Conservation (phyloP, 2,113 vertebrate species). For the Brienomyrus brachyistius region DNA sequence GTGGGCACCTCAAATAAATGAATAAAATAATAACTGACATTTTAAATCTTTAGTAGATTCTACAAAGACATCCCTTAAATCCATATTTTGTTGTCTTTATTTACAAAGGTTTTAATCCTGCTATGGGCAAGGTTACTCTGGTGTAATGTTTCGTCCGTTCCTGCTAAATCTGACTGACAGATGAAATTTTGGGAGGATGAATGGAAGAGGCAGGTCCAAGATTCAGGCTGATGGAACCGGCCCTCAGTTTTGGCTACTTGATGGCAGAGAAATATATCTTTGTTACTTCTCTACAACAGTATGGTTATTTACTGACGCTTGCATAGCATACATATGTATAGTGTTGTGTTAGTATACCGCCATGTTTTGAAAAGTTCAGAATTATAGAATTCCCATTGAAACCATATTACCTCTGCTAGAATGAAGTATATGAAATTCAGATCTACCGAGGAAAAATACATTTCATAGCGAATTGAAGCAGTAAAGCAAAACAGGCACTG, state of each 20-base stretch:
- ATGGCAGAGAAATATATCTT: neutral
- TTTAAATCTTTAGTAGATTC: neutral
- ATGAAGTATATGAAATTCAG: neutral
- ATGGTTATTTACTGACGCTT: neutral
- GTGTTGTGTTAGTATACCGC: neutral
- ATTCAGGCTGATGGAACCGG: neutral
- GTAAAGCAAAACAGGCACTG: neutral
- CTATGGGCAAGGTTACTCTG: neutral
- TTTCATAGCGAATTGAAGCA: neutral
- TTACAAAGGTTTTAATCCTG: neutral
- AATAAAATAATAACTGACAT: slow-evolving; percentile 1
- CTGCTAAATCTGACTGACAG: neutral
- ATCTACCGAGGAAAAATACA: neutral
- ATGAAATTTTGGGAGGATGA: neutral
- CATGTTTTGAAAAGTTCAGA: neutral
- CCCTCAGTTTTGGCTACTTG: neutral
- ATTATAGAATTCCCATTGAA: neutral
- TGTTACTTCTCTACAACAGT: neutral
- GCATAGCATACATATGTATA: neutral
- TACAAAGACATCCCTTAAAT: neutral
- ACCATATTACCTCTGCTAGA: neutral
- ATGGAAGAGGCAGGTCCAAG: neutral
- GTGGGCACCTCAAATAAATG: neutral
- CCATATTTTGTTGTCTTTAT: slow-evolving; percentile 1
- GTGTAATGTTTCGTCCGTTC: neutral